phyloP scores from a whole-genome alignment of 2,113 vertebrate genomes.

The Heterotis niloticus region DNA sequence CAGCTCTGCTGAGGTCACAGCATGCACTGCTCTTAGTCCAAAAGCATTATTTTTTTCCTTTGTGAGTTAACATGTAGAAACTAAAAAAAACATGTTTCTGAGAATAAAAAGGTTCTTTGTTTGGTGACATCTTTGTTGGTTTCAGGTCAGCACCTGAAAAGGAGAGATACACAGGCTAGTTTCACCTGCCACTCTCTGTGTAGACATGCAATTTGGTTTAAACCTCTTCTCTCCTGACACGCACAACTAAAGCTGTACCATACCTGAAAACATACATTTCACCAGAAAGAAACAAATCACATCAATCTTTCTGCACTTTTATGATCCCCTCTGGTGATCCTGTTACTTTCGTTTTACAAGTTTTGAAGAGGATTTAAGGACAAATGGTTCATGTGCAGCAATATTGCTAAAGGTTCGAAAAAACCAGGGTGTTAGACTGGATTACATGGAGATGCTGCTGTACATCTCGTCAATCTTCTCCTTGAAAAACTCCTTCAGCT shows the following conservation, averaged over 20 bases:
- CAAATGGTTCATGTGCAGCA: slow-evolving; percentile 44
- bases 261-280: slow-evolving; percentile 12
- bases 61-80: background rate
- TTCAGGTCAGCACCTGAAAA: background rate
- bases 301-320: slow-evolving; percentile 15
- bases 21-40: slow-evolving; percentile 53
- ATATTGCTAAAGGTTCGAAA: slow-evolving; percentile 61
- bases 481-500: slow-evolving; percentile 93
- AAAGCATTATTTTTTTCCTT: slow-evolving; percentile 34
- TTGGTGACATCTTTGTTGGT: slow-evolving; percentile 22
- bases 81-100: background rate
- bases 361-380: slow-evolving; percentile 47
- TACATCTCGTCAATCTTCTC: slow-evolving; percentile 87
- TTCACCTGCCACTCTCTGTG: slow-evolving; percentile 15
- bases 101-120: background rate
- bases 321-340: slow-evolving; percentile 29
- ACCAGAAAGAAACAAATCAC: background rate
- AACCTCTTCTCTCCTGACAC: slow-evolving; percentile 18
- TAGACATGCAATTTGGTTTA: slow-evolving; percentile 29
- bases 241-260: slow-evolving; percentile 29
- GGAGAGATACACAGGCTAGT: background rate
- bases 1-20: slow-evolving; percentile 49
- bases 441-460: slow-evolving; percentile 83
- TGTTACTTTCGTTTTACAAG: slow-evolving; percentile 41
- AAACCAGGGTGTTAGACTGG: slow-evolving; percentile 41